Evolutionary conservation across 2,888 invertebrate genomes (phyloP).

Genomic region (Pollenia amentaria): DNA sequence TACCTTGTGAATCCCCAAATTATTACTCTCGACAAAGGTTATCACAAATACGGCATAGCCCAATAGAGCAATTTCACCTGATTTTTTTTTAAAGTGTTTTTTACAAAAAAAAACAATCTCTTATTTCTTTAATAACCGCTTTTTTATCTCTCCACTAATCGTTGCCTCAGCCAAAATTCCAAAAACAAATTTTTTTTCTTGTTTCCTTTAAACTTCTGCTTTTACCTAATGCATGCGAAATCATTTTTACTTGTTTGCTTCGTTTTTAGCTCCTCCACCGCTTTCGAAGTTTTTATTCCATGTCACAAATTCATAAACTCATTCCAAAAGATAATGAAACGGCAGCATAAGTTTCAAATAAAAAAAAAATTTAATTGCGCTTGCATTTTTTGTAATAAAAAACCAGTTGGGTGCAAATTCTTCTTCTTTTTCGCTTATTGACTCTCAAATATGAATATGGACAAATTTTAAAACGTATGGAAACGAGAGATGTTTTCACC

Average conservation of each 20-base stretch:
- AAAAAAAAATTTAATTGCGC: conserved; percentile 26
- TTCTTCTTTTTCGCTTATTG: background rate
- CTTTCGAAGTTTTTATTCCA: background rate
- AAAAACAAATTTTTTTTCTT: too few relatives aligned
- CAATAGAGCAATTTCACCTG: too few relatives aligned
- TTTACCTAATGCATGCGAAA: background rate
- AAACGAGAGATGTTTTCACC: conserved; percentile 21
- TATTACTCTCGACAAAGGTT: too few relatives aligned
- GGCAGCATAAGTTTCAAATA: conserved; percentile 36
- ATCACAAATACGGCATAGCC: too few relatives aligned
- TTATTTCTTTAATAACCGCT: too few relatives aligned
- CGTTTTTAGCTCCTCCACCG: conserved; percentile 11
- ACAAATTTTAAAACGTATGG: conserved; percentile 20
- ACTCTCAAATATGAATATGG: conserved; percentile 32
- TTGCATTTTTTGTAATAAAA: conserved; percentile 55
- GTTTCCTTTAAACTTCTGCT: conserved; percentile 47
- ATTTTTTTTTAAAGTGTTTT: too few relatives aligned
- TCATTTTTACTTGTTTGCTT: background rate
- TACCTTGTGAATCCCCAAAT: too few relatives aligned
- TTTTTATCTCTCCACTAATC: too few relatives aligned
- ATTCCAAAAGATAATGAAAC: conserved; percentile 42
- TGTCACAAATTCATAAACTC: background rate
- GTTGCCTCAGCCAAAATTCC: too few relatives aligned
- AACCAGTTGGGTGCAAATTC: conserved; percentile 55
- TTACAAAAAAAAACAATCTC: too few relatives aligned